Conservation (phyloP, 2,797 vertebrate genomes). For the Cirrhinus molitorella region DNA sequence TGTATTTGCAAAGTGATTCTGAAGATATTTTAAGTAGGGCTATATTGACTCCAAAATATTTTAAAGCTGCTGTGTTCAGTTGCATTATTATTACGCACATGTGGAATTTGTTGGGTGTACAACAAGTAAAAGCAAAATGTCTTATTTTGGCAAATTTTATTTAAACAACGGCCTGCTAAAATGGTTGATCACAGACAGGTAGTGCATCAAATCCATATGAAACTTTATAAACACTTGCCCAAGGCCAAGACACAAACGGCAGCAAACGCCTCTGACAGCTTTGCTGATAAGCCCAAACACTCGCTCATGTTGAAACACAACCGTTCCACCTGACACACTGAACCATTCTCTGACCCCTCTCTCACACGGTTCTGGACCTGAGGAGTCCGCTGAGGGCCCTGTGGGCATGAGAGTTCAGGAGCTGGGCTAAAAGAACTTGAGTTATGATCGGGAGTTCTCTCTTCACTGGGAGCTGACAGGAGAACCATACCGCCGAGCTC, state of each 20-base stretch:
- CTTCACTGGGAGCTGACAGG: slow-evolving; percentile 51
- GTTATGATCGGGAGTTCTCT: slow-evolving; percentile 72
- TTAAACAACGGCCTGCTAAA: slow-evolving; percentile 48
- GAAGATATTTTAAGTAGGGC: background rate
- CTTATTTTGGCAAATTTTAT: slow-evolving; percentile 50
- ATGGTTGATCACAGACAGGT: slow-evolving; percentile 66
- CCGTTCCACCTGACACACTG: slow-evolving; percentile 79
- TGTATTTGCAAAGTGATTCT: background rate
- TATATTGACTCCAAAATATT: background rate
- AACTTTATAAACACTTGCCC: slow-evolving; percentile 78
- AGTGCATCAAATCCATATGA: slow-evolving; percentile 77
- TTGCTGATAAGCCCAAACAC: slow-evolving; percentile 84
- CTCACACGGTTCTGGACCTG: slow-evolving; percentile 78
- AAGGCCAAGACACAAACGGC: slow-evolving; percentile 77
- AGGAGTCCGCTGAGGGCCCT: slow-evolving; percentile 57
- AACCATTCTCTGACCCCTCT: slow-evolving; percentile 79
- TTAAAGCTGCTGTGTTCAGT: background rate
- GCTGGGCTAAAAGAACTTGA: slow-evolving; percentile 70
- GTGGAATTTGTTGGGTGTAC: background rate
- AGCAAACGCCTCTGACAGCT: slow-evolving; percentile 82
- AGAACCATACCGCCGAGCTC: slow-evolving; percentile 58
- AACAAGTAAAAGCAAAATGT: slow-evolving; percentile 9
- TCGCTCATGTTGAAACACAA: slow-evolving; percentile 80
- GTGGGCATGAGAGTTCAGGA: slow-evolving; percentile 63
- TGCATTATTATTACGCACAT: background rate